Evolutionary conservation across 2,797 vertebrate genomes (phyloP), one percentile per base, ranked within the genome.

Genomic region (Scyliorhinus canicula): DNA sequence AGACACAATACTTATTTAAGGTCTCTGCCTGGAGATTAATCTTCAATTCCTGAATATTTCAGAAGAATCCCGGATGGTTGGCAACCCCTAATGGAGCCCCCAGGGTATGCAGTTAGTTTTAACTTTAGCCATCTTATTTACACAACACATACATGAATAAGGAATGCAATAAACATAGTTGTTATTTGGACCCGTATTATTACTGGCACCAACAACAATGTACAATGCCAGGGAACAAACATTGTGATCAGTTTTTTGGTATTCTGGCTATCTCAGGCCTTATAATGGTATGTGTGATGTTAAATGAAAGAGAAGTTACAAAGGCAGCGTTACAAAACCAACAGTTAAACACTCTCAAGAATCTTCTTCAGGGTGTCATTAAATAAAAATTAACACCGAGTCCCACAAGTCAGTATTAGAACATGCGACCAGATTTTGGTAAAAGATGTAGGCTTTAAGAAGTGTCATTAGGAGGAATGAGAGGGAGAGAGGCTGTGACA

Each of bases 151-250:
- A 63, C 52, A 40, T 63, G 14, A 60, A 57, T 57, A 60, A 90
- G 55, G 35, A 60, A 90, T 90, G 86, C 35, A n/a, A 90, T 90
- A 40, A 90, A 90, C 55, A 40, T 31, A 60, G 55, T 24, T 82
- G 52, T 35, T 60, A 7, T 40, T 90, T 7, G 55, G 6, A 60
- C 79, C 35, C 21, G 1, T 90, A 40, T 90, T 90, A 60, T 60
- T 90, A 12, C 16, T 57, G 55, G 86, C 86, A 21, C n/a, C 35
- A 21, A n/a, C 2, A 40, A 31, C 55, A 90, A n/a, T 21, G 14
- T n/a, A 57, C 86, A 90, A 57, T 90, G 55, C 86, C 86, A 90
- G 55, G 85, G 31, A 90, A n/a, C 35, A 82, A 82, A 82, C 19
- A 24, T 44, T n/a, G 19, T 79, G 77, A 82, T 47, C 79, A 7